Conservation (phyloP, 64 coral and sea anemone genomes). For the Trachythela sp. region DNA sequence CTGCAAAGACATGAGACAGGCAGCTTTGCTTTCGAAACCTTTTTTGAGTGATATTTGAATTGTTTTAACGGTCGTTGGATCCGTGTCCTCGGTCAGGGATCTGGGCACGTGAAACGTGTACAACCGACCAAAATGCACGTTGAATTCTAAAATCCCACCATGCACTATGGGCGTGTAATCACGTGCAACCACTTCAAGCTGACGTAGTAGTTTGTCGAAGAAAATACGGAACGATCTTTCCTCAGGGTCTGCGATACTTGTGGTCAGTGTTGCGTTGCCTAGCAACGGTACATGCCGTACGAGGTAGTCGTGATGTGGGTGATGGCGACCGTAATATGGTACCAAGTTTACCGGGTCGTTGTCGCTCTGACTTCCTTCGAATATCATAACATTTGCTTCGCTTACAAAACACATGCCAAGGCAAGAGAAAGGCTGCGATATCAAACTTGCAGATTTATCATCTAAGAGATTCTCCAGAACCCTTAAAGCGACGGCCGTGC, state of each 20-base stretch:
- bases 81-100: constrained; percentile 84
- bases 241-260: not conserved
- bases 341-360: constrained; percentile 69
- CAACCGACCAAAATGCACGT: constrained; percentile 77
- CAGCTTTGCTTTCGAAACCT: constrained; percentile 45
- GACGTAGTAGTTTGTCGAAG: constrained; percentile 65
- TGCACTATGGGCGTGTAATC: constrained; percentile 63
- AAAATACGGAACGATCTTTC: constrained; percentile 51
- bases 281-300: constrained; percentile 71
- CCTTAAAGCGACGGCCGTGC: constrained; percentile 68
- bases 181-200: constrained; percentile 67
- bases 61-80: constrained; percentile 58
- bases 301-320: constrained; percentile 76
- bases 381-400: constrained; percentile 75
- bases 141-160: constrained; percentile 62
- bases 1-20: not conserved
- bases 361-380: constrained; percentile 74
- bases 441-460: constrained; percentile 52
- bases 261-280: not conserved
- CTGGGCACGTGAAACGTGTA: constrained; percentile 86
- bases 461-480: constrained; percentile 62
- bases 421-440: constrained; percentile 60
- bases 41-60: constrained; percentile 66
- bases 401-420: constrained; percentile 71
- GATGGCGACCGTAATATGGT: constrained; percentile 71